Evolutionary conservation across 2,797 vertebrate genomes (phyloP).

Genomic region (Sebastes trivittatus): DNA sequence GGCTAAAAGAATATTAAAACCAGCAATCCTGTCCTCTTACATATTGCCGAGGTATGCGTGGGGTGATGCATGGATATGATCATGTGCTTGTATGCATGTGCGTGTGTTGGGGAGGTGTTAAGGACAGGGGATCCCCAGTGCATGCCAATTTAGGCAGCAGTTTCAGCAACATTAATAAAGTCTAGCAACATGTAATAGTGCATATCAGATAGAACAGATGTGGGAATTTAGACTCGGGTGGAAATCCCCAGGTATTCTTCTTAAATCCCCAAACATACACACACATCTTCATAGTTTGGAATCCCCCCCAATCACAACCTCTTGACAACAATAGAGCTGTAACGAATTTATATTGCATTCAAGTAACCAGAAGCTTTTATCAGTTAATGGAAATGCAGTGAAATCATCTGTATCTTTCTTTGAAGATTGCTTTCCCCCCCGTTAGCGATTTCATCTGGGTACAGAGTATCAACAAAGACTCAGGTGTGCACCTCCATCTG

Average conservation of each 20-base stretch:
- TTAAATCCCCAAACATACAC: constrained; percentile 25
- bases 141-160: constrained; percentile 45
- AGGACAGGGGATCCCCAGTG: constrained; percentile 54
- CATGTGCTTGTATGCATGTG: constrained; percentile 19
- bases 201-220: constrained; percentile 51
- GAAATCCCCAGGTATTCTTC: constrained; percentile 69
- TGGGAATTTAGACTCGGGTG: constrained; percentile 45
- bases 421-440: constrained; percentile 41
- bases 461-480: constrained; percentile 40
- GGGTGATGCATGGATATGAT: background rate
- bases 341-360: constrained; percentile 56
- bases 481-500: constrained; percentile 16
- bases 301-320: constrained; percentile 55
- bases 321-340: constrained; percentile 59
- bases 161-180: constrained; percentile 54
- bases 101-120: constrained; percentile 3
- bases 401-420: constrained; percentile 35
- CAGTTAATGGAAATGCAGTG: constrained; percentile 20
- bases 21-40: constrained; percentile 13
- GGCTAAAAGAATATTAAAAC: constrained; percentile 30
- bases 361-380: constrained; percentile 41
- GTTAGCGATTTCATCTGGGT: constrained; percentile 37
- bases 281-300: constrained; percentile 54
- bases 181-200: constrained; percentile 46
- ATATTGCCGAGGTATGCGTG: constrained; percentile 26